phyloP scores from a whole-genome alignment of 2,888 invertebrate species.

The Brachylomia viminalis region DNA sequence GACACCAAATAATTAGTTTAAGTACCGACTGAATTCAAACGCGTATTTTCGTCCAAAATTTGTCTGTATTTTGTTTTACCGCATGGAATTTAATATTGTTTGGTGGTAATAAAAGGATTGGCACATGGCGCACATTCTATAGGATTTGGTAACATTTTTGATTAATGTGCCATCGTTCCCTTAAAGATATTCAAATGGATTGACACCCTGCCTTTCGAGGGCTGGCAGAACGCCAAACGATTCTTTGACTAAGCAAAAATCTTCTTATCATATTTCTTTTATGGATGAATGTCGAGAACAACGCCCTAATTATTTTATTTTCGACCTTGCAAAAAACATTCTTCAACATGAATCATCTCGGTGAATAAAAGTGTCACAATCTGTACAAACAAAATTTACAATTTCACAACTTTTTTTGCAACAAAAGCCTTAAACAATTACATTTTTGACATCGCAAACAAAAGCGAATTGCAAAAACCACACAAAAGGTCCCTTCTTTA shows the following conservation, averaged over 20 bases:
- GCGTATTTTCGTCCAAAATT: not conserved
- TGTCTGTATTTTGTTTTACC: not conserved
- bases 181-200: conserved; percentile 28
- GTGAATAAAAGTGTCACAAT: not conserved
- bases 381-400: conserved; percentile 23
- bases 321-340: not conserved
- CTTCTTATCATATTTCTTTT: conserved; percentile 37
- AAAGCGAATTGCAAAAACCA: conserved; percentile 64
- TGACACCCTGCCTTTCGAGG: conserved; percentile 3
- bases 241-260: conserved; percentile 22
- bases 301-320: conserved; percentile 2
- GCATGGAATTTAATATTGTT: not conserved
- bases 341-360: not conserved
- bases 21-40: not conserved
- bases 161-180: conserved; percentile 20
- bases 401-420: conserved; percentile 19
- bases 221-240: conserved; percentile 51
- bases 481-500: conserved; percentile 80
- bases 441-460: conserved; percentile 48
- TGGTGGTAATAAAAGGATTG: not conserved
- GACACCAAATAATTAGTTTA: not conserved
- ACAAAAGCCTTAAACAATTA: conserved; percentile 32
- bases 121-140: not conserved
- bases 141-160: conserved; percentile 15
- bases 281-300: conserved; percentile 17